Evolutionary conservation across 2,888 invertebrate species (phyloP).

Genomic region (Oasisia sp.): DNA sequence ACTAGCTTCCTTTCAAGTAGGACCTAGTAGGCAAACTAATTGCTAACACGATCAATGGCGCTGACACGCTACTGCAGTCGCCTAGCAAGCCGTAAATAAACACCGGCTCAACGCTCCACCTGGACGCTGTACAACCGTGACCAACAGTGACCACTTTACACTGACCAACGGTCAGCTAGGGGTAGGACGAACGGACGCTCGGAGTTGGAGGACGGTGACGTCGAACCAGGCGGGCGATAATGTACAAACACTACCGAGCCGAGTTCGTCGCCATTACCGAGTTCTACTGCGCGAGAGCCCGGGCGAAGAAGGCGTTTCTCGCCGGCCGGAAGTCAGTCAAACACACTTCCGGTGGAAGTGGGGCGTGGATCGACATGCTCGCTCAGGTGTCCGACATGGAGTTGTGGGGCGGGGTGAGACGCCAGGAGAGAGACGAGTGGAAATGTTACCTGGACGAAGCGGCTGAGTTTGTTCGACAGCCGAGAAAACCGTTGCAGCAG

Average conservation of each 20-base stretch:
- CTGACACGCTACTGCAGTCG: neutral
- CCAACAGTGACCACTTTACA: neutral
- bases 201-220: neutral
- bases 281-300: neutral
- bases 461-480: slow-evolving; percentile 20
- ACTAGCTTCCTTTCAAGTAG: neutral
- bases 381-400: slow-evolving; percentile 28
- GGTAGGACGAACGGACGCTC: neutral
- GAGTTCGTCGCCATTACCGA: neutral
- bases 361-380: slow-evolving; percentile 31
- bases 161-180: neutral
- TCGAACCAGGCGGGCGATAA: neutral
- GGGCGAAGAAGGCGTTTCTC: neutral
- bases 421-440: slow-evolving; percentile 34
- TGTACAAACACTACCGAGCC: neutral
- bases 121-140: neutral
- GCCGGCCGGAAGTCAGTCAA: neutral
- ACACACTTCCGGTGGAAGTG: neutral
- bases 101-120: neutral
- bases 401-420: slow-evolving; percentile 29
- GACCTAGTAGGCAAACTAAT: neutral
- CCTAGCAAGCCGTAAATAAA: neutral
- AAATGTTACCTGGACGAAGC: slow-evolving; percentile 29
- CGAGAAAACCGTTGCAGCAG: slow-evolving; percentile 33
- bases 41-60: neutral